A percentile compares a stretch with the other conserved stretches of the same genome.
These are phyloP conservation scores for Dasypus novemcinctus DNA, from an alignment of 2,113 vertebrate species.

Conservation along the genomic window DNA sequence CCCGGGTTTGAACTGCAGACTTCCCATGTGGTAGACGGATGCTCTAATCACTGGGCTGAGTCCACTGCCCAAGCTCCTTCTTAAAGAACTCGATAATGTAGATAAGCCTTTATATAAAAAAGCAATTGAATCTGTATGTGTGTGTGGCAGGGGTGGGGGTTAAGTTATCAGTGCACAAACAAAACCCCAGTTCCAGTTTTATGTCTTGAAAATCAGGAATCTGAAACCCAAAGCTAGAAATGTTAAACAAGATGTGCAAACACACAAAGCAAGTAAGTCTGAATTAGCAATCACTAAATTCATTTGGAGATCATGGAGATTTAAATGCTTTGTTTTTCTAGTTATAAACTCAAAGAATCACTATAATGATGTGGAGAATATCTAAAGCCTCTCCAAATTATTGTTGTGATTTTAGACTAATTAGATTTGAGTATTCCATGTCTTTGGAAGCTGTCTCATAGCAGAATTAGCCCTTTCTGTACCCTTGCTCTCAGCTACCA, in stretches of 20 bases:
- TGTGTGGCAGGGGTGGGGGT: too few relatives aligned
- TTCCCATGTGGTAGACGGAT: too few relatives aligned
- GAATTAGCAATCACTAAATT: neutral
- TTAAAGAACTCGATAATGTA: too few relatives aligned
- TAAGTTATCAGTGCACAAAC: too few relatives aligned
- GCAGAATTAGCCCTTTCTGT: conserved; percentile 1
- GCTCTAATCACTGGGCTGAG: too few relatives aligned
- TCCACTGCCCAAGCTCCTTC: too few relatives aligned
- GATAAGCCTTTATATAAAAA: too few relatives aligned
- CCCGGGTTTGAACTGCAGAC: too few relatives aligned
- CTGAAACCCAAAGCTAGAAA: neutral
- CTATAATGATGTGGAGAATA: neutral
- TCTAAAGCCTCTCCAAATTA: neutral
- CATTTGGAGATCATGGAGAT: neutral
- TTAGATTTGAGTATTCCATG: neutral
- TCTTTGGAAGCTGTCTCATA: neutral
- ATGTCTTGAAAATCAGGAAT: neutral
- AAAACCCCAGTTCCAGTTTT: neutral
- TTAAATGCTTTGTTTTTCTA: conserved; percentile 21
- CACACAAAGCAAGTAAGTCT: neutral
- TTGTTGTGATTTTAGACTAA: neutral
- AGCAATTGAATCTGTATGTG: too few relatives aligned
- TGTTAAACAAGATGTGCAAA: neutral
- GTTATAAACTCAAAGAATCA: neutral
- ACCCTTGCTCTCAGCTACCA: neutral